Percentiles rank a stretch among this genome's conserved stretches.
phyloP scores from a whole-genome alignment of 2,888 invertebrate genomes.

The Ephialtes manifestator region DNA sequence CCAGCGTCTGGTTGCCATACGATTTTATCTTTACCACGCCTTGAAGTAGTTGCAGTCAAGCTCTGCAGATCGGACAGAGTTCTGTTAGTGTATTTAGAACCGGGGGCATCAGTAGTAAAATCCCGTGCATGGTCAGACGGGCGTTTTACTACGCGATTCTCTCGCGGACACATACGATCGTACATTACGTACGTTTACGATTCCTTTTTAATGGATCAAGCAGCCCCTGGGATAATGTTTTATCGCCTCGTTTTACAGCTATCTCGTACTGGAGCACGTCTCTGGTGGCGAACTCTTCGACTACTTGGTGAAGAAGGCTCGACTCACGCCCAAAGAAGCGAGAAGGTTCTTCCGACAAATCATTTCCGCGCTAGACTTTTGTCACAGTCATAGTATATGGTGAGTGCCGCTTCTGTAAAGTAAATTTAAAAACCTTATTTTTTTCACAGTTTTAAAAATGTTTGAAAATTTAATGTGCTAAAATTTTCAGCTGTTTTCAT shows the following conservation, averaged over 20 bases:
- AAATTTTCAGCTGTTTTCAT: too few species aligned
- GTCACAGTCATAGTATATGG: constrained; percentile 99
- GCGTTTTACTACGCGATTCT: neutral
- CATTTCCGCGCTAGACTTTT: constrained; percentile 99
- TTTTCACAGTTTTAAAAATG: neutral
- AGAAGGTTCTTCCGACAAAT: constrained; percentile 99
- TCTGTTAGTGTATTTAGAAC: constrained; percentile 11
- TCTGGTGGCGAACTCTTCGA: constrained; percentile 99
- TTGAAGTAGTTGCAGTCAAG: constrained; percentile 31
- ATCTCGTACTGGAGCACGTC: constrained; percentile 99
- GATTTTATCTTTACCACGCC: constrained; percentile 5
- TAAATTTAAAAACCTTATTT: neutral
- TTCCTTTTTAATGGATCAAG: constrained; percentile 33
- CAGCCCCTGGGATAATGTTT: constrained; percentile 47
- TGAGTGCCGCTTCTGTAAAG: constrained; percentile 86
- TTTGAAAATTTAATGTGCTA: neutral
- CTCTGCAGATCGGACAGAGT: constrained; percentile 29
- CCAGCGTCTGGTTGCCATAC: neutral
- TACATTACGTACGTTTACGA: constrained; percentile 20
- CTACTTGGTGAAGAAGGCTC: constrained; percentile 99
- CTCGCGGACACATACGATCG: constrained; percentile 19
- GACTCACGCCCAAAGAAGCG: constrained; percentile 98
- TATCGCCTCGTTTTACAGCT: constrained; percentile 88
- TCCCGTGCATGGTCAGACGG: constrained; percentile 36
- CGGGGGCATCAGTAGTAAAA: constrained; percentile 56